A percentile compares a stretch with the other conserved stretches of the same genome.
Evolutionary conservation across 2,113 vertebrate species (phyloP).

Genomic region (Sigmodon hispidus): DNA sequence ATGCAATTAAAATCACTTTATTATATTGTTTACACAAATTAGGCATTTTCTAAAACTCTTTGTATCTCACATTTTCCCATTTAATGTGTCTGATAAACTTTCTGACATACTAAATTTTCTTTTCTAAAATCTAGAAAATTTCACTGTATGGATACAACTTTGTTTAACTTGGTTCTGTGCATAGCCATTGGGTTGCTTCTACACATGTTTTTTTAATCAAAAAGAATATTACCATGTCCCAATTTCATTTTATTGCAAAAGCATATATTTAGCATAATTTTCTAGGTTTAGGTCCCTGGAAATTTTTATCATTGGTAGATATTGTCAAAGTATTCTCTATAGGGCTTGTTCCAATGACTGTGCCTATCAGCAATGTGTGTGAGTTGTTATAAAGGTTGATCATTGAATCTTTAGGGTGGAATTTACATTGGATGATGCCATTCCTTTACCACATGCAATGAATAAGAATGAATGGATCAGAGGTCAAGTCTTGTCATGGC

Average conservation of each 20-base stretch:
- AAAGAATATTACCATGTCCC: background rate
- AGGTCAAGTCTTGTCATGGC: background rate
- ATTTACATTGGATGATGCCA: background rate
- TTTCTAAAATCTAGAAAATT: background rate
- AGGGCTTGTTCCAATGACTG: background rate
- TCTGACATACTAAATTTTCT: background rate
- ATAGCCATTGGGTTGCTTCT: background rate
- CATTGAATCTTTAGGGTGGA: slow-evolving; percentile 11
- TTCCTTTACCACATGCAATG: background rate
- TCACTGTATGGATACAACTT: background rate
- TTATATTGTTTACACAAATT: background rate
- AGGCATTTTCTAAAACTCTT: background rate
- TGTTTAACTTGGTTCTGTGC: background rate
- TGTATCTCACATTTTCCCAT: background rate
- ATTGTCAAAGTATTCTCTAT: background rate
- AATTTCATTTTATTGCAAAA: background rate
- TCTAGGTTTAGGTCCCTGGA: background rate
- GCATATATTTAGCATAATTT: slow-evolving; percentile 34
- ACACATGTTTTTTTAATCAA: background rate
- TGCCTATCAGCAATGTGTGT: background rate
- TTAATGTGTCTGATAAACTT: background rate
- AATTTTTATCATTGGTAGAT: slow-evolving; percentile 30
- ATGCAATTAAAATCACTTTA: background rate
- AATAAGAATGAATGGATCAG: background rate
- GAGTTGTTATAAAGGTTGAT: background rate